Evolutionary conservation across 1,140 invertebrate species (phyloP).

Genomic region (Choristoneura fumiferana): DNA sequence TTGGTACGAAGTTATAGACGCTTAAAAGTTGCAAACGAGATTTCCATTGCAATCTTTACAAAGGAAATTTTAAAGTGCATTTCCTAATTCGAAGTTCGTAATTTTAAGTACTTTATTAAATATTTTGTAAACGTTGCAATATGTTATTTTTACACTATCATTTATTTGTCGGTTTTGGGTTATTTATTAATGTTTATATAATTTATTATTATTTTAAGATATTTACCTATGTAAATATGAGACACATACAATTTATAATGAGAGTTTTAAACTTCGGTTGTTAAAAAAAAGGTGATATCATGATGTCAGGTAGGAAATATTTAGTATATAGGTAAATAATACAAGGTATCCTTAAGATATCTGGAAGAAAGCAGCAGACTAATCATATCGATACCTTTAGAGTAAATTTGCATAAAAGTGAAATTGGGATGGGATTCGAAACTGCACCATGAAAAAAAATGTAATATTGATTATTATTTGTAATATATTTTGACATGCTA

Average conservation of each 20-base stretch:
- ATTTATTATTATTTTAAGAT: constrained; percentile 34
- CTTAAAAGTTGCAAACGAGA: no score
- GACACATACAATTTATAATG: constrained; percentile 23
- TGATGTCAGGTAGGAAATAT: background rate
- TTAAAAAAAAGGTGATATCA: no score
- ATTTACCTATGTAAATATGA: constrained; percentile 27
- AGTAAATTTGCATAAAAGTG: background rate
- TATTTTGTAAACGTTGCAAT: constrained; percentile 1
- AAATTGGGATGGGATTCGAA: no score
- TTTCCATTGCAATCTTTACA: constrained; percentile 17
- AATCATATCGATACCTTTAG: no score
- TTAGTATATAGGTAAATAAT: no score
- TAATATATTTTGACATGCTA: no score
- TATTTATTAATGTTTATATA: constrained; percentile 26
- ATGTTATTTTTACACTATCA: background rate
- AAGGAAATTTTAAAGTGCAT: background rate
- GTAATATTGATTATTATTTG: no score
- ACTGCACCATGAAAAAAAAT: no score
- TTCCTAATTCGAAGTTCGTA: background rate
- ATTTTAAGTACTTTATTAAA: background rate
- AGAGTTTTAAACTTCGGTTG: constrained; percentile 18
- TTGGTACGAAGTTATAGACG: no score
- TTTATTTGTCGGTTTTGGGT: constrained; percentile 27
- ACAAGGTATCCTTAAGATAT: no score
- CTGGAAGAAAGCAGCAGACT: no score